Conservation (phyloP, 2,113 vertebrate genomes). For the Leucoraja erinaceus region DNA sequence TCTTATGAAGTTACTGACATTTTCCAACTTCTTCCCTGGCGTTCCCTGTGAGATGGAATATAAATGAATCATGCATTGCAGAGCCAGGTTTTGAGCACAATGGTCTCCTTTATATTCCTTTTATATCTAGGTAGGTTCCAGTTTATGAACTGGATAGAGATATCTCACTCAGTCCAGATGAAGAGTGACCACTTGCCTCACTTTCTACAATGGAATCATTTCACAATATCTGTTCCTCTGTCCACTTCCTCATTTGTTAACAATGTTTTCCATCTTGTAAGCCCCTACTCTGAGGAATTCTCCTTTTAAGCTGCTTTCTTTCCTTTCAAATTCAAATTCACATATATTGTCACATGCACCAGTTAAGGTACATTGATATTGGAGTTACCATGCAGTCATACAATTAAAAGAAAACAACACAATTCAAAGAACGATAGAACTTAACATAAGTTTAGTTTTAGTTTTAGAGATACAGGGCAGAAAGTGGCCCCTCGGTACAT, state of each 20-base stretch:
- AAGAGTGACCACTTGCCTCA: background rate
- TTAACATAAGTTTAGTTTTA: no score
- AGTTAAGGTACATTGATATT: no score
- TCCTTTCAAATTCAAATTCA: no score
- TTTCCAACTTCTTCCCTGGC: background rate
- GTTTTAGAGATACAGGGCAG: no score
- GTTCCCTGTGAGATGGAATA: background rate
- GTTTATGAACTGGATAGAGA: no score
- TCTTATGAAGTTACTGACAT: background rate
- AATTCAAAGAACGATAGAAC: no score
- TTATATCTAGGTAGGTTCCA: background rate
- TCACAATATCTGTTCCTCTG: background rate
- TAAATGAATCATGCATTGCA: background rate
- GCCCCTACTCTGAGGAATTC: no score
- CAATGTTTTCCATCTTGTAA: background rate
- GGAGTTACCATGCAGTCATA: no score
- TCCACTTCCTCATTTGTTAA: background rate
- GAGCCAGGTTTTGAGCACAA: background rate
- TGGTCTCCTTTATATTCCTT: background rate
- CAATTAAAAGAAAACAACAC: no score
- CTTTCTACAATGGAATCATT: background rate
- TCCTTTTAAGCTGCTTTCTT: no score
- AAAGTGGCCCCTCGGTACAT: no score
- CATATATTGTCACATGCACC: no score
- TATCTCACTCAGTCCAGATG: background rate